A percentile compares a stretch with the other conserved stretches of the same genome.
phyloP scores from a whole-genome alignment of 2,113 vertebrate genomes.

The Synchiropus splendidus region DNA sequence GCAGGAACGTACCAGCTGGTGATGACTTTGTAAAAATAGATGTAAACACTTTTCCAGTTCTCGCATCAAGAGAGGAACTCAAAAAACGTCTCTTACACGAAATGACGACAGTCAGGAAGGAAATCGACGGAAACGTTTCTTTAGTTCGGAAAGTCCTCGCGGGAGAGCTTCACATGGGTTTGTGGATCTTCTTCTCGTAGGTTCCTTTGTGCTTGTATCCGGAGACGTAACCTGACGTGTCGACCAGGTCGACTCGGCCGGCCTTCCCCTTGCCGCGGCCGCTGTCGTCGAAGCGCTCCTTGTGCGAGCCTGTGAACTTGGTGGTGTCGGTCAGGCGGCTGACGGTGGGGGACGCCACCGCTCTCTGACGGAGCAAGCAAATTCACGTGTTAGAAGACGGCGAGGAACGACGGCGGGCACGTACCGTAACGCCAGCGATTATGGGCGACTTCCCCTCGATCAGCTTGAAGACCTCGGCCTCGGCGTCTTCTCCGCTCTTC shows the following conservation, averaged over 20 bases:
- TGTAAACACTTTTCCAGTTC: slow-evolving; percentile 75
- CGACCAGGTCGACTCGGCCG: slow-evolving; percentile 85
- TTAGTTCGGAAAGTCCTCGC: too few relatives aligned
- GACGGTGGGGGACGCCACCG: slow-evolving; percentile 85
- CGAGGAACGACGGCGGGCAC: neutral
- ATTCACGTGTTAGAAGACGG: neutral
- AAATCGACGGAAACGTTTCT: slow-evolving; percentile 52
- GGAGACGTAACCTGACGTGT: slow-evolving; percentile 85
- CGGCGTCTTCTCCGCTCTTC: slow-evolving; percentile 79
- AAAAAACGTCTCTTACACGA: slow-evolving; percentile 32
- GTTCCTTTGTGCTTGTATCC: slow-evolving; percentile 92
- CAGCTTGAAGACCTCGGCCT: slow-evolving; percentile 80
- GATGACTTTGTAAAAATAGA: slow-evolving; percentile 63
- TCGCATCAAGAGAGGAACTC: slow-evolving; percentile 56
- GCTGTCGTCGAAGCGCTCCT: slow-evolving; percentile 84
- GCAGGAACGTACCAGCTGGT: slow-evolving; percentile 69
- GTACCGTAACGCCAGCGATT: slow-evolving; percentile 90
- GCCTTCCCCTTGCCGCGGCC: slow-evolving; percentile 90
- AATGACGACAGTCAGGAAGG: slow-evolving; percentile 40
- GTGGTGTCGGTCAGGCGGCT: slow-evolving; percentile 88
- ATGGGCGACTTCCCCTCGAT: slow-evolving; percentile 83
- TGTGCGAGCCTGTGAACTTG: slow-evolving; percentile 93
- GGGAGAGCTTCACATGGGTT: slow-evolving; percentile 61
- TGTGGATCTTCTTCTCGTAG: slow-evolving; percentile 87
- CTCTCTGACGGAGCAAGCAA: slow-evolving; percentile 63